These are phyloP conservation scores for Neuroscelio doddi DNA, from an alignment of 2,888 invertebrate species.

Conservation along the genomic window DNA sequence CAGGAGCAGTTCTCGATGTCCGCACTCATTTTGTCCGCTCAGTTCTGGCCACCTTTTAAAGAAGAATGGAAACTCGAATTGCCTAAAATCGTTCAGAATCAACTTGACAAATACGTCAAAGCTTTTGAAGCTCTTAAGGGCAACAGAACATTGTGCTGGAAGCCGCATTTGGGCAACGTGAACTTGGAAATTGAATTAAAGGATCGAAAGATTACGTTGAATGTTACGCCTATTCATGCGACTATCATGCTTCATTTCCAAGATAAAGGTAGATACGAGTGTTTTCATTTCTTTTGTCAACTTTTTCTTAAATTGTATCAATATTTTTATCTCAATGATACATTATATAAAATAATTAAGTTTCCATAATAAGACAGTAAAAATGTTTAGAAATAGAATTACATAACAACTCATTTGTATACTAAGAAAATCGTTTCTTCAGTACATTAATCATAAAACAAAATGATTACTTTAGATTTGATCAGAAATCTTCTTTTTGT, in stretches of 20 bases:
- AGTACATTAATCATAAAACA: no score
- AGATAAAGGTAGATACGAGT: slow-evolving; percentile 79
- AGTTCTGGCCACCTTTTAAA: slow-evolving; percentile 98
- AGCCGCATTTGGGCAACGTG: slow-evolving; percentile 93
- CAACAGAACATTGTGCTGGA: slow-evolving; percentile 94
- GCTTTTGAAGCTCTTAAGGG: slow-evolving; percentile 93
- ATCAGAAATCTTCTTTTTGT: no score
- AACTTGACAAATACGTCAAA: slow-evolving; percentile 89
- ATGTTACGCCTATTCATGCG: slow-evolving; percentile 94
- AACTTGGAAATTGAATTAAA: slow-evolving; percentile 92
- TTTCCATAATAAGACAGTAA: no score
- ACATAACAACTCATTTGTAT: no score
- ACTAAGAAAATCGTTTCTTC: no score
- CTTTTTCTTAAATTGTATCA: no score
- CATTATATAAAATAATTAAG: no score
- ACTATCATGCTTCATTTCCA: slow-evolving; percentile 95
- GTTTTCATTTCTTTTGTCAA: no score
- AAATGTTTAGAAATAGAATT: no score
- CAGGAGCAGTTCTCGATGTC: slow-evolving; percentile 78
- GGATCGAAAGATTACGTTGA: slow-evolving; percentile 84
- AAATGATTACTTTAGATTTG: no score
- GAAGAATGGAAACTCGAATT: slow-evolving; percentile 91
- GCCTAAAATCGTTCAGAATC: slow-evolving; percentile 84
- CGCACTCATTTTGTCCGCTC: slow-evolving; percentile 95
- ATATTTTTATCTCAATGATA: no score